Evolutionary conservation across 2,113 vertebrate genomes (phyloP).

Genomic region (Lonchura striata): DNA sequence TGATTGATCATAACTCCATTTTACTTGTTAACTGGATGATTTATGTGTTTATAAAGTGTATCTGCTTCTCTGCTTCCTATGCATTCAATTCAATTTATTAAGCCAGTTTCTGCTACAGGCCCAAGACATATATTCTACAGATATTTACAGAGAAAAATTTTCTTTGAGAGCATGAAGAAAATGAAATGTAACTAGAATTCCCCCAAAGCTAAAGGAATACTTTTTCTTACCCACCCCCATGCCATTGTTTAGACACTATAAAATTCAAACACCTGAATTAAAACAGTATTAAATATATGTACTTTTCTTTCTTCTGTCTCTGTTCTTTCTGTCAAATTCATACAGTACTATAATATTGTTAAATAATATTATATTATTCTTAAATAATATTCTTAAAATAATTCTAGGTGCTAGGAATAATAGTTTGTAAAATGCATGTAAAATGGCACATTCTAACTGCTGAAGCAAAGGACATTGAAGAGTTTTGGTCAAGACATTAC

Average conservation of each 20-base stretch:
- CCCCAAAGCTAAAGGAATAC: neutral
- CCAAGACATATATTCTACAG: neutral
- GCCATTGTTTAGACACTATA: neutral
- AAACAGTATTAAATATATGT: neutral
- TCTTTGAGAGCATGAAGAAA: neutral
- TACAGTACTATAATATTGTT: neutral
- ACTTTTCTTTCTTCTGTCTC: neutral
- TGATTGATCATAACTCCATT: neutral
- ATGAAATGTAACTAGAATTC: neutral
- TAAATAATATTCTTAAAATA: neutral
- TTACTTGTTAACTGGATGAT: neutral
- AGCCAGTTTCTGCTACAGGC: neutral
- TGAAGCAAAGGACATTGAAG: neutral
- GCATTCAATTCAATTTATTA: neutral
- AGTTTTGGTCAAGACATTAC: neutral
- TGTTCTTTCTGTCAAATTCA: neutral
- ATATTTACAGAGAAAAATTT: neutral
- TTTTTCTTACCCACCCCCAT: neutral
- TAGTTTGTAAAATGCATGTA: neutral
- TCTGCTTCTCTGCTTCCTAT: neutral
- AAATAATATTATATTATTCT: neutral
- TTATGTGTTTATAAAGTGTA: conserved; percentile 10
- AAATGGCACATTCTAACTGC: neutral
- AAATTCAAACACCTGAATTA: neutral
- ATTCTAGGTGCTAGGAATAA: neutral